Evolutionary conservation across 2,797 vertebrate species (phyloP).

Genomic region (Petrocephalus schoutedeni): DNA sequence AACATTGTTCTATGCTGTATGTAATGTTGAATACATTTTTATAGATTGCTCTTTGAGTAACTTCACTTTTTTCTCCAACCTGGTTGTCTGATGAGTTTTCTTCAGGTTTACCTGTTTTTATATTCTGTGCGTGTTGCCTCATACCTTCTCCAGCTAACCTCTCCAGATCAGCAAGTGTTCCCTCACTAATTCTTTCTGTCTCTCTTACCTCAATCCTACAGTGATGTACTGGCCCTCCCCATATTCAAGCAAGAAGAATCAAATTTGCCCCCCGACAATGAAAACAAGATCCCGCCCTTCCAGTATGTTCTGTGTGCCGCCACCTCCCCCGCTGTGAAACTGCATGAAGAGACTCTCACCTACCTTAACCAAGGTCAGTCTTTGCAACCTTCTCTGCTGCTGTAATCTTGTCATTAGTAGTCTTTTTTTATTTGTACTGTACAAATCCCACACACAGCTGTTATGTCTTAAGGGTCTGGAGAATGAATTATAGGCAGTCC

Average conservation of each 20-base stretch:
- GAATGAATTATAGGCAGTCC: not conserved
- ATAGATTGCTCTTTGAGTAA: not conserved
- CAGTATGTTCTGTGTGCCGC: slow-evolving; percentile 95
- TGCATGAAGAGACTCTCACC: slow-evolving; percentile 95
- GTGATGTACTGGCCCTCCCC: slow-evolving; percentile 91
- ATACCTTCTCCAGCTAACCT: not conserved
- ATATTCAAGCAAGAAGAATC: slow-evolving; percentile 99
- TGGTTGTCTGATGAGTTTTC: not conserved
- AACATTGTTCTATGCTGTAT: not conserved
- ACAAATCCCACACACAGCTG: not conserved
- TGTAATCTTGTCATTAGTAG: not conserved
- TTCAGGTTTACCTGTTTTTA: not conserved
- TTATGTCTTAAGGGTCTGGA: not conserved
- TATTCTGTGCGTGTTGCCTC: not conserved
- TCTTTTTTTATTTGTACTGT: not conserved
- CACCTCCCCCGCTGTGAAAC: slow-evolving; percentile 92
- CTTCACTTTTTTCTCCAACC: not conserved
- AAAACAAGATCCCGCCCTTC: slow-evolving; percentile 91
- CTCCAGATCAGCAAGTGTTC: not conserved
- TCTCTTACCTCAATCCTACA: slow-evolving; percentile 37
- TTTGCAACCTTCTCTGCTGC: not conserved
- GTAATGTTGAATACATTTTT: not conserved
- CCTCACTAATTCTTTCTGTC: not conserved
- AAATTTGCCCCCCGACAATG: slow-evolving; percentile 78
- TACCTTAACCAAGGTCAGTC: slow-evolving; percentile 96